Conservation (phyloP, 1,140 invertebrate genomes). For the Frieseomelitta varia region DNA sequence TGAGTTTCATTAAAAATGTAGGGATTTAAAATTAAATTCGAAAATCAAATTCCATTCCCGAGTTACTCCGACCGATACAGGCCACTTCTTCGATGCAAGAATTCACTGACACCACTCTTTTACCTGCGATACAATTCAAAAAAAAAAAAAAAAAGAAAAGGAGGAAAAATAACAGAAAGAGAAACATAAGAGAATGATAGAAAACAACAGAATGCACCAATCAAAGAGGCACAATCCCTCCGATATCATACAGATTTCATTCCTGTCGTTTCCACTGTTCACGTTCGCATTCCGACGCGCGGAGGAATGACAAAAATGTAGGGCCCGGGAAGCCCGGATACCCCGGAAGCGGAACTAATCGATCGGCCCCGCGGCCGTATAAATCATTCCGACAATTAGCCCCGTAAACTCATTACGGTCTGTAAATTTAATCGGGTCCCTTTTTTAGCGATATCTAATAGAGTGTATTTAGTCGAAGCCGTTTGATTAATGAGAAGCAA, state of each 20-base stretch:
- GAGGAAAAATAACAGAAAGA: background rate
- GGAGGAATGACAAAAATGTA: background rate
- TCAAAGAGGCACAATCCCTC: background rate
- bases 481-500: constrained; percentile 47
- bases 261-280: background rate
- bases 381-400: constrained; percentile 45
- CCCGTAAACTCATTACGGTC: constrained; percentile 43
- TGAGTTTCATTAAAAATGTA: background rate
- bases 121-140: background rate
- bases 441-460: constrained; percentile 35
- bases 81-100: too few relatives aligned
- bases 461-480: constrained; percentile 42
- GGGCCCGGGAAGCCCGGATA: background rate
- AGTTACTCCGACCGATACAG: too few relatives aligned
- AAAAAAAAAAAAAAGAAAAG: background rate
- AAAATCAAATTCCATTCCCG: background rate
- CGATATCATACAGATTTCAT: background rate
- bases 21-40: background rate
- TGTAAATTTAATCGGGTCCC: constrained; percentile 35
- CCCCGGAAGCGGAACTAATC: background rate
- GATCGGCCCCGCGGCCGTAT: constrained; percentile 1
- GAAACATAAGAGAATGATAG: background rate
- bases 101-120: background rate
- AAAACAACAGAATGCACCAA: background rate
- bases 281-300: background rate